Evolutionary conservation across 1,140 invertebrate species (phyloP), one percentile per base, ranked within the genome.

Genomic region (Hyposmocoma kahamanoa): DNA sequence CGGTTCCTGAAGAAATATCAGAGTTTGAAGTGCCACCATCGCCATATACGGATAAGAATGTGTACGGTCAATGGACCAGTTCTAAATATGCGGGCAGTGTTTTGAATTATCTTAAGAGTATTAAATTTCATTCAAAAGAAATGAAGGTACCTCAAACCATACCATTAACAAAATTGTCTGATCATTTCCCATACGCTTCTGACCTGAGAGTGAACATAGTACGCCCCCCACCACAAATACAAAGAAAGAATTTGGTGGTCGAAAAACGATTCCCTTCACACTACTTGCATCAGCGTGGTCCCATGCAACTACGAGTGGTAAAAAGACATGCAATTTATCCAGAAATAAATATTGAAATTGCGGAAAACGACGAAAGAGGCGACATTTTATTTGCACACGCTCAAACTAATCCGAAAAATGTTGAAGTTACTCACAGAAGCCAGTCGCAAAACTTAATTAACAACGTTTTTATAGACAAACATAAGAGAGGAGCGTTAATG

Each of bases 71-170:
- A 53, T 78, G 75, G 73, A 68, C 69, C 11, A 72, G 67, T 56
- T 71, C 72, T 11, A 73, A 77, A 55, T 78, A 78, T 56, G 76
- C 76, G 5, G 70, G 64, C 20, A 79, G 43, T 42, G 78, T 81
- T 6, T 62, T 82, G 54, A 82, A 76, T 61, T 77, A 75, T 60
- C 43, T 84, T 8, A 84, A 80, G 67, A 72, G 52, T 38, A 67
- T 70, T 8, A 77, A 41, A 72, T 46, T 61, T 66, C 58, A 69
- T 22, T 55, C 63, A 24, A 72, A 49, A 50, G 58, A 74, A 17
- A 44, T 58, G n/a, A 68, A 64, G 51, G 44, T 70, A n/a, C 68
- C 62, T 9, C 34, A 59, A 47, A 80, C 69, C 42, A 72, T 75
- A 55, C 72, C 70, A 6, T 49, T 81, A 11, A 30, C 51, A 17